Conservation (phyloP, 1,140 invertebrate species). For the Ruditapes philippinarum region DNA sequence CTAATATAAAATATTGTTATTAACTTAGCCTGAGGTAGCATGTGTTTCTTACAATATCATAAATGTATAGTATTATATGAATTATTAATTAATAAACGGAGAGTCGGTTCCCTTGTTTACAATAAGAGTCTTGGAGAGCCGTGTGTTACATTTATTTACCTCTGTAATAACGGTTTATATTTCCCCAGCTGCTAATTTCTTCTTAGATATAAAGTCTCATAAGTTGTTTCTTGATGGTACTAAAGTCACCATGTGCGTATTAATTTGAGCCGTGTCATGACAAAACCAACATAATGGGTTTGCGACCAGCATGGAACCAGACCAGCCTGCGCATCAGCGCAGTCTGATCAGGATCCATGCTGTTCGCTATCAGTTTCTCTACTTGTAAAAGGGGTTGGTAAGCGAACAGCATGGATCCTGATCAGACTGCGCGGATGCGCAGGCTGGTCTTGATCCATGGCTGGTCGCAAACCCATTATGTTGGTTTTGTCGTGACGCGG, state of each 20-base stretch:
- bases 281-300: too few species aligned
- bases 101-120: background rate
- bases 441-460: too few species aligned
- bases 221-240: background rate
- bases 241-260: background rate
- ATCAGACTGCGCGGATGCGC: too few species aligned
- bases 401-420: too few species aligned
- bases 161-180: background rate
- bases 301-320: too few species aligned
- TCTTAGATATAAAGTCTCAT: background rate
- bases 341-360: too few species aligned
- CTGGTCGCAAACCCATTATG: too few species aligned
- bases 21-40: background rate
- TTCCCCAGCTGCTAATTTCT: constrained; percentile 15
- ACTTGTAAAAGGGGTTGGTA: too few species aligned
- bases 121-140: background rate
- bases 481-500: too few species aligned
- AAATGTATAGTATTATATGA: background rate
- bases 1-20: background rate
- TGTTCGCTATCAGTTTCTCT: too few species aligned
- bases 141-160: background rate
- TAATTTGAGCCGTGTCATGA: background rate
- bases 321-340: too few species aligned
- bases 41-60: too few species aligned
- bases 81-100: background rate